A percentile compares a stretch with the other conserved stretches of the same genome.
Conservation (phyloP, 2,113 vertebrate species). For the Megaceryle torquata region DNA sequence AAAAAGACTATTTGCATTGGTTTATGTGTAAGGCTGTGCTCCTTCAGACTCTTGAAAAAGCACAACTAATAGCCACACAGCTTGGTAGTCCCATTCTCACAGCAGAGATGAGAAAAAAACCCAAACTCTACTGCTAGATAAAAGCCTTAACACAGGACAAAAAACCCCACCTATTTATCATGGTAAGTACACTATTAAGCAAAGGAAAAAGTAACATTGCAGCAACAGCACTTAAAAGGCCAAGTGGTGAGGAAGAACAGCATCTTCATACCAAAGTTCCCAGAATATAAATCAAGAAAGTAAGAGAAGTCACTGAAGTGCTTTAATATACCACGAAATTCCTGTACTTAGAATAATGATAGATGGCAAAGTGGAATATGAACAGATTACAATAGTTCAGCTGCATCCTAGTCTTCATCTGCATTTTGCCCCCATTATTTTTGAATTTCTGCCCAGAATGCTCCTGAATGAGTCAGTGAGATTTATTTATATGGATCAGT, state of each 20-base stretch:
- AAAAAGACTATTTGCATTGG: neutral
- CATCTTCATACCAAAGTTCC: neutral
- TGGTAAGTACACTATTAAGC: rapidly evolving
- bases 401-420: neutral
- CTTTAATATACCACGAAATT: neutral
- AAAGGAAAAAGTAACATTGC: neutral
- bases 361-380: neutral
- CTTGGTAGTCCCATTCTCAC: neutral
- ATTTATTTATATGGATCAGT: neutral
- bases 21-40: neutral
- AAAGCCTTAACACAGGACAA: neutral
- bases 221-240: neutral
- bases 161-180: neutral
- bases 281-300: neutral
- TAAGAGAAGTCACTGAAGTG: neutral
- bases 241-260: neutral
- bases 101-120: neutral
- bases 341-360: neutral
- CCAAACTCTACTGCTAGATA: neutral
- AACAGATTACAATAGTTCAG: neutral
- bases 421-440: neutral
- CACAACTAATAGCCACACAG: neutral
- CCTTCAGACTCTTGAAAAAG: neutral
- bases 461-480: neutral
- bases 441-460: neutral